phyloP scores from a whole-genome alignment of 2,113 vertebrate species.

The Bagarius yarrelli region DNA sequence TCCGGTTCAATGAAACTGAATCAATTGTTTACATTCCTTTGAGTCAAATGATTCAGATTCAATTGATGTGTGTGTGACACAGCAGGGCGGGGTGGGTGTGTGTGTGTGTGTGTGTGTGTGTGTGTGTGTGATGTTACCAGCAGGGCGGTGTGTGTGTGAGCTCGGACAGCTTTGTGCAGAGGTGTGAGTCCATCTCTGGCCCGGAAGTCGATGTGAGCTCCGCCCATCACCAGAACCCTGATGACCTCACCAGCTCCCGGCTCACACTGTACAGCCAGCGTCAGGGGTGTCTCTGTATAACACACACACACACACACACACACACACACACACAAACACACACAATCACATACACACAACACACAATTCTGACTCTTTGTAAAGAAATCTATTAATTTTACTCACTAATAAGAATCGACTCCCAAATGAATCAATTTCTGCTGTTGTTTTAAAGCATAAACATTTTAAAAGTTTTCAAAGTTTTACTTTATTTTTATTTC shows the following conservation, averaged over 20 bases:
- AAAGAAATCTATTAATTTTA: neutral
- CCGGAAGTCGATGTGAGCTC: constrained; percentile 90
- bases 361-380: neutral
- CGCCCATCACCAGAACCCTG: constrained; percentile 83
- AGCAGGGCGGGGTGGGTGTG: neutral
- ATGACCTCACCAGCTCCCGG: constrained; percentile 81
- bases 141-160: constrained; percentile 83
- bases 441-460: neutral
- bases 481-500: no score
- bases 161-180: constrained; percentile 85
- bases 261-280: constrained; percentile 85
- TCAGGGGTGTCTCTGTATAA: constrained; percentile 83
- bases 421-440: neutral
- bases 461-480: no score
- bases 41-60: no score
- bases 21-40: no score
- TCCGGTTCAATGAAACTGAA: no score
- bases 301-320: constrained; percentile 42
- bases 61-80: neutral
- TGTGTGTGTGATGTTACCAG: constrained; percentile 70
- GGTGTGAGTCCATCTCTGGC: constrained; percentile 88
- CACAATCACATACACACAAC: neutral
- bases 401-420: neutral
- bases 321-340: constrained; percentile 22
- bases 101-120: neutral